Evolutionary conservation across 30 jellyfish, hydroid and myxozoan genomes (phyloP), one percentile per base, ranked within the genome.

Genomic region (Turritopsis dohrnii): DNA sequence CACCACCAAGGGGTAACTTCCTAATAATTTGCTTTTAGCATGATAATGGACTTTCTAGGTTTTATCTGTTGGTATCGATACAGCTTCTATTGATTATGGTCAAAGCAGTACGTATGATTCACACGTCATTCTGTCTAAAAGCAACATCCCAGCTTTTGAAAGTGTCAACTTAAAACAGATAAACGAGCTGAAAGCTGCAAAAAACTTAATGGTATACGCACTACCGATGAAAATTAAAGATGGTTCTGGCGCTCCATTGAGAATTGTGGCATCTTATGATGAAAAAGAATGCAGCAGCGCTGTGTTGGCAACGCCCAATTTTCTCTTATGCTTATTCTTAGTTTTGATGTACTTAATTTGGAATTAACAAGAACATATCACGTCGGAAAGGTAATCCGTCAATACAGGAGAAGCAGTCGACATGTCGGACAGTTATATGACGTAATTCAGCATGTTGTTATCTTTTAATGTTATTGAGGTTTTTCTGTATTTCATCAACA

Each of bases 241-340:
- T 60, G 97, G 97, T 21, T 72, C 94, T 4, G 97, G 97, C 25
- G 97, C 92, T 52, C 97, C 97, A 25, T 60, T 92, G 82, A 73
- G 97, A 65, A 87, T 92, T 69, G 85, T 92, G 52, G 97, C 96
- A 7, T 69, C 77, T 0, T 19, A 69, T 69, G 77, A 69, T 69
- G 77, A 69, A 3, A 41, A 13, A 3, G 13, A 41, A 41, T 41
- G 60, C 60, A 41, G 13, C 60, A 13, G 60, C 60, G 60, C 60
- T 41, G 5, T 13, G 13, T 41, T 41, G 9, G 13, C 60, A 41
- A 41, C 60, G 13, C 9, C 60, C 60, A 41, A 41, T 41, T 3
- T 13, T 5, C 13, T 41, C 13, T 41, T 41, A 13, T 41, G 60
- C 60, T 3, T 41, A 3, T 41, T 41, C 13, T 41, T 41, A 41